Evolutionary conservation across 2,113 vertebrate genomes (phyloP).

Genomic region (Leucoraja erinaceus): DNA sequence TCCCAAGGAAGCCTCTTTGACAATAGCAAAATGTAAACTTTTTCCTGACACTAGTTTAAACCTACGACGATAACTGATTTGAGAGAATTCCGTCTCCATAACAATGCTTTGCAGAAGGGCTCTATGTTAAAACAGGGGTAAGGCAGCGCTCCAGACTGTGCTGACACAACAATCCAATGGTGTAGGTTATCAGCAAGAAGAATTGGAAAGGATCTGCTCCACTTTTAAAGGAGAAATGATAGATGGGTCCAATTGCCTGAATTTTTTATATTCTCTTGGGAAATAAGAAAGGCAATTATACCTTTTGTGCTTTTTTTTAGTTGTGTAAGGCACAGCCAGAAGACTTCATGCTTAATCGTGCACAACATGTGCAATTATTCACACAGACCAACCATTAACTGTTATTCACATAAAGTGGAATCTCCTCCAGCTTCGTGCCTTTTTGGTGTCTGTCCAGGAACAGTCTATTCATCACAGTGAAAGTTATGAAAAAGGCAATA

Average conservation of each 20-base stretch:
- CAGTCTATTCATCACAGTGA: no score
- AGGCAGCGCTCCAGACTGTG: not conserved
- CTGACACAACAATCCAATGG: not conserved
- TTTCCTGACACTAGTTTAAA: not conserved
- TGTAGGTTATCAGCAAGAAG: not conserved
- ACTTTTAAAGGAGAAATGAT: not conserved
- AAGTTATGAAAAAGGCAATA: no score
- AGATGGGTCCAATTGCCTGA: slow-evolving; percentile 12
- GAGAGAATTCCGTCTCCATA: not conserved
- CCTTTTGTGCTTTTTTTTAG: slow-evolving; percentile 1
- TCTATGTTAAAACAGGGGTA: not conserved
- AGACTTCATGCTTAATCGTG: not conserved
- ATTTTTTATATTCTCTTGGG: not conserved
- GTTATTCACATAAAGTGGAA: no score
- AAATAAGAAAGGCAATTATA: slow-evolving; percentile 8
- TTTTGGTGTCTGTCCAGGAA: no score
- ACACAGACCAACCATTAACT: no score
- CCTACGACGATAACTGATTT: not conserved
- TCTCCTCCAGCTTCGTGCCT: no score
- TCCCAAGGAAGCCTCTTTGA: not conserved
- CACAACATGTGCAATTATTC: not conserved
- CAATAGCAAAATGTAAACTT: not conserved
- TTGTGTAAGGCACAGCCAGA: not conserved
- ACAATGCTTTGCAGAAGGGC: not conserved
- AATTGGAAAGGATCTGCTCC: not conserved